Base-by-base conservation (phyloP, 1,140 invertebrate genomes). In the Chlorops oryzae region DNA sequence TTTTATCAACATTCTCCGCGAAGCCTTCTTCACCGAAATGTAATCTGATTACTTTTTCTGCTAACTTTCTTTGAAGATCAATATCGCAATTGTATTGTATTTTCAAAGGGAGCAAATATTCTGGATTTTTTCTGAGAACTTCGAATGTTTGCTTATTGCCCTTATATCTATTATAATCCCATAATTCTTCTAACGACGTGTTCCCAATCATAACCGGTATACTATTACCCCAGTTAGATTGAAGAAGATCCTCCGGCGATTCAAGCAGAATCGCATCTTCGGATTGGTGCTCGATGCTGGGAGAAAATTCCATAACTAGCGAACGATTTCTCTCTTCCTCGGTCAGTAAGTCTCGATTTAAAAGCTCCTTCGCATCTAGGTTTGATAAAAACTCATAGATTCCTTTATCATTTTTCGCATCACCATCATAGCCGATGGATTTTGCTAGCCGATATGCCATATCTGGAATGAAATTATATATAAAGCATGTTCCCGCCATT, bases 401-500 rank as follows among this genome's bases (percentile, higher is more conserved):
- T 21, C 54, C 37, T 25, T 56, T 54, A 0, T 66, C 58, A 52
- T 70, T 58, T 40, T 64, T 56, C 5, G 57, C 58, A 1, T 52
- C 66, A 5, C 62, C 45, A 4, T 54, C 27, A 44, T 56, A 59
- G 5, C 57, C 57, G 10, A 51, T n/a, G 5, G 23, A 18, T 10
- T 35, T 27, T 2, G 54, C 54, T 9, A 59, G 27, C 10, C 49
- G 49, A 24, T 49, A 51, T 6, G 54, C 54, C 47, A 43, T 46
- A 50, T 54, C 54, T 17, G 9, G 34, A 10, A 34, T 35, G 1
- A 40, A 46, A 10, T 27, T 47, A 22, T 17, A 34, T 17, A 51
- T 25, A 40, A 80, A 61, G 12, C 75, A 56, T 0, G 75, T 75
- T 1, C 81, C 81, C 39, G 80, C 81, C 61, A 81, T 77, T 27